Base-by-base conservation (phyloP, 2,113 vertebrate species). In the Petaurus breviceps region DNA sequence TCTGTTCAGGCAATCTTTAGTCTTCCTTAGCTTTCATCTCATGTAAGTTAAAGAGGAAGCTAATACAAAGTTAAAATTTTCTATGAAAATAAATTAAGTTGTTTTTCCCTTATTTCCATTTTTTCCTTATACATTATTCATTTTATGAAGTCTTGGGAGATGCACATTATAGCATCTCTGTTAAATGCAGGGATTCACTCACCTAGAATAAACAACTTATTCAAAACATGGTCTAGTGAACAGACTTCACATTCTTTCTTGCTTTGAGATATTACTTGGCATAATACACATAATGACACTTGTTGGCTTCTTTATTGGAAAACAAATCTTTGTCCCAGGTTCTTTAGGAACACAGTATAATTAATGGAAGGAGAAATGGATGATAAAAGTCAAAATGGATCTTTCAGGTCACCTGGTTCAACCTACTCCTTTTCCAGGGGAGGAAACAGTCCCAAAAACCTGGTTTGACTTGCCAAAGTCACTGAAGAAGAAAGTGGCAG, bases 1-100 rank as follows among this genome's bases (percentile, higher is more conserved):
- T 57, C 89, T 96, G 37, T 97, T 98, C 57, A 94, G 94, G 90
- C 37, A 98, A 97, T 97, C 94, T 97, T 95, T 95, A 97, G 92
- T 94, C 49, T 95, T 97, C 95, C 94, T 90, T 91, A 95, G 92
- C 93, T 96, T 96, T 95, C 93, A 94, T 96, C 77, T 96, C 10
- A 52, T 95, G 28, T 90, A 96, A 54, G 5, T 77, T 92, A 96
- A 90, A 93, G 37, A 89, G 91, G 90, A 97, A 96, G 54, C 0
- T 96, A 57, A 95, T 92, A 90, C 31, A 95, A 96, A 92, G 11
- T 92, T 51, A 92, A 97, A 95, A 84, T 8, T 31, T 97, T 97
- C 95, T 91, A 28, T 55, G 57, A 96, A 97, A 97, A 95, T 84
- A 52, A 97, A 49, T 90, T 57, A 93, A 19, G 51, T 16, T 91